These are phyloP conservation scores for Spermophilus dauricus DNA, from an alignment of 2,113 vertebrate genomes.

Conservation along the genomic window DNA sequence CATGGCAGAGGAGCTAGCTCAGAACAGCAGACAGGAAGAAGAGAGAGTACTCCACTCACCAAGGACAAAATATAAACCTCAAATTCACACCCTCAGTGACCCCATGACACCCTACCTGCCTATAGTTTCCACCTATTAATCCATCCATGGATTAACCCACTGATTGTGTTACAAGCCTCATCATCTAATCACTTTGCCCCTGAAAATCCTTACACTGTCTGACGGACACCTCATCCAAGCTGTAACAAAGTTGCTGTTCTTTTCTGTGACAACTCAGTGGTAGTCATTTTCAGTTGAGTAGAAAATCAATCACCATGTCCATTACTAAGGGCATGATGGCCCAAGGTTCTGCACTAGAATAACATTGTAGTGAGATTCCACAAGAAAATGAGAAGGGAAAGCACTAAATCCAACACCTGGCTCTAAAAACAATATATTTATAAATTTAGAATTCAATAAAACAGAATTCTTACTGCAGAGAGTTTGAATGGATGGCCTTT, in stretches of 20 bases:
- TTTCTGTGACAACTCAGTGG: neutral
- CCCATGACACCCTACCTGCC: too few species aligned
- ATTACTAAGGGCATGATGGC: neutral
- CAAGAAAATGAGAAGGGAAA: neutral
- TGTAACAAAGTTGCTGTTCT: neutral
- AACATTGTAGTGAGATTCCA: neutral
- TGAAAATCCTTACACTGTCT: too few species aligned
- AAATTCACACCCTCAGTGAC: too few species aligned
- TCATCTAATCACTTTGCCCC: too few species aligned
- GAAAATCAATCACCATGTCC: neutral
- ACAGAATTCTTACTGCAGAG: neutral
- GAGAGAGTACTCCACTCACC: too few species aligned
- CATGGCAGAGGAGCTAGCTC: too few species aligned
- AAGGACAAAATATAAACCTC: too few species aligned
- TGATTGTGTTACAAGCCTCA: too few species aligned
- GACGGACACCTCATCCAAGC: too few species aligned
- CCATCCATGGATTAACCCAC: too few species aligned
- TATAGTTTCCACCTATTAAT: too few species aligned
- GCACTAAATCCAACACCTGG: neutral
- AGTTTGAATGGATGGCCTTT: neutral
- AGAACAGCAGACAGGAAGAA: too few species aligned
- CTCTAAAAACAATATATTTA: neutral
- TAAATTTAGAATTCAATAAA: neutral
- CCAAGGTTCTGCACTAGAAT: neutral
- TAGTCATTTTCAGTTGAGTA: neutral